phyloP scores from a whole-genome alignment of 2,797 vertebrate species.

The Vireo griseus region DNA sequence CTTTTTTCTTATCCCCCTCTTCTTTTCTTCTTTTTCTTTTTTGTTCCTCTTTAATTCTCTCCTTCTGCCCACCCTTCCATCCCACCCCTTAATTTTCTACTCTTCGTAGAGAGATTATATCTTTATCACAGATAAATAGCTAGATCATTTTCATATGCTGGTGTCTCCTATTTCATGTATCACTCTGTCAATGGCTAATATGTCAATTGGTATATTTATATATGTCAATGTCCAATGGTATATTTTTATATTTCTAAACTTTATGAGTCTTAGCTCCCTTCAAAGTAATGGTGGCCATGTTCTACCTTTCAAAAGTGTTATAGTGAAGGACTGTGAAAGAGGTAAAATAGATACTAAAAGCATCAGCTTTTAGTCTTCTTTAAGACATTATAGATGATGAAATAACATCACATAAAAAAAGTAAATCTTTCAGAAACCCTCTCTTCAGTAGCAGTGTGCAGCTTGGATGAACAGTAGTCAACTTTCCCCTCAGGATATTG shows the following conservation, averaged over 20 bases:
- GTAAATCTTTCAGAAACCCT: neutral
- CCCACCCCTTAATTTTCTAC: neutral
- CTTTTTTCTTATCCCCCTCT: fast-evolving
- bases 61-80: neutral
- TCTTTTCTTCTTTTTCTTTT: neutral
- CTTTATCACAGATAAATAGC: neutral
- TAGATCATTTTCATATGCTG: neutral
- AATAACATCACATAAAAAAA: neutral
- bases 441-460: neutral
- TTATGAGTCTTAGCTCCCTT: neutral
- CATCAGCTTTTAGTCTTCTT: neutral
- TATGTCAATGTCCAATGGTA: neutral
- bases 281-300: neutral
- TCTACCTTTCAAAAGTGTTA: neutral
- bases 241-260: neutral
- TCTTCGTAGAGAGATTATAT: neutral
- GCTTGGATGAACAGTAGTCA: slow-evolving; percentile 43
- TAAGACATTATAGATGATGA: neutral
- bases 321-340: neutral
- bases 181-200: neutral
- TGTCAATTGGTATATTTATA: no score
- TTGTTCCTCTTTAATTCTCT: neutral
- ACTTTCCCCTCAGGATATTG: slow-evolving; percentile 25
- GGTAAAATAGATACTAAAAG: neutral
- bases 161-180: neutral